phyloP scores from a whole-genome alignment of 2,113 vertebrate genomes.

The Oriolus oriolus region DNA sequence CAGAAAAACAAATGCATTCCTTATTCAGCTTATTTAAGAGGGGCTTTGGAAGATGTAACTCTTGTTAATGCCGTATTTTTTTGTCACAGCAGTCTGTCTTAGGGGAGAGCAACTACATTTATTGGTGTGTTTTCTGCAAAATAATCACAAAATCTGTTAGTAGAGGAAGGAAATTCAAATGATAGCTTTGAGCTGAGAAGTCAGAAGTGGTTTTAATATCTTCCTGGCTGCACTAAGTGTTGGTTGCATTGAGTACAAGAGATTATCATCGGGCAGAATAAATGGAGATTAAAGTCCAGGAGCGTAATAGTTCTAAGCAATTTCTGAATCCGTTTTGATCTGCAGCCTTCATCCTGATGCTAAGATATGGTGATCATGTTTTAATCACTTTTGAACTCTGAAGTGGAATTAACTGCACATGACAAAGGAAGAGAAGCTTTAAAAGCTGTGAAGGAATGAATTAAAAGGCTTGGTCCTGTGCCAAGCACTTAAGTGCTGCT shows the following conservation, averaged over 20 bases:
- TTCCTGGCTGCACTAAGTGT: background rate
- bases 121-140: background rate
- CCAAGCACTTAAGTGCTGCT: background rate
- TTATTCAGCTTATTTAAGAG: background rate
- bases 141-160: background rate
- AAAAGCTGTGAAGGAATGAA: background rate
- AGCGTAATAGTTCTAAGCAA: fast-evolving
- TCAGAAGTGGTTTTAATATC: background rate
- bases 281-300: background rate
- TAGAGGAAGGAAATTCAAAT: background rate
- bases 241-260: background rate
- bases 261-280: background rate
- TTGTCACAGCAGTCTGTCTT: background rate
- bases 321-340: background rate
- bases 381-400: fast-evolving
- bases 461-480: background rate
- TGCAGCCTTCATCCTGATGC: background rate
- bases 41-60: background rate
- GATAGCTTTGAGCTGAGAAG: background rate
- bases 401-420: background rate
- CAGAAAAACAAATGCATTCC: fast-evolving
- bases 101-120: background rate
- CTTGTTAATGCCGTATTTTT: fast-evolving
- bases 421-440: background rate
- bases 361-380: fast-evolving